A percentile compares a stretch with the other conserved stretches of the same genome.
Evolutionary conservation across 2,113 vertebrate genomes (phyloP).

Genomic region (Columba livia): DNA sequence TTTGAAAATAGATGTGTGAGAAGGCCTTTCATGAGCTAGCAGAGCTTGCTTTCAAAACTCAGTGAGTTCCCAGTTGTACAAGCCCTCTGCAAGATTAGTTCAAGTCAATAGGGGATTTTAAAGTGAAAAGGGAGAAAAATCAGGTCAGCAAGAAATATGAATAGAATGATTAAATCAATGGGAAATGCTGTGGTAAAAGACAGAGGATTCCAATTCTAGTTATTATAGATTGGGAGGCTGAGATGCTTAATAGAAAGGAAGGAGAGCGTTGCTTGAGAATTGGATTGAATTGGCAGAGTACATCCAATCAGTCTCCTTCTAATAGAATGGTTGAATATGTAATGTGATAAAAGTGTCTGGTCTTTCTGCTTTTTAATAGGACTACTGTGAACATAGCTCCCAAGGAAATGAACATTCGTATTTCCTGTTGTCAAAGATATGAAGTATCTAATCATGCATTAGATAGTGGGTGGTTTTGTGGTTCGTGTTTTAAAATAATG

Average conservation of each 20-base stretch:
- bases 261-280: not conserved
- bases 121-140: conserved; percentile 57
- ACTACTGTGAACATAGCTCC: not conserved
- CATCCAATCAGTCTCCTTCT: not conserved
- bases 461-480: not conserved
- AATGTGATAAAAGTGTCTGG: not conserved
- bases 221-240: not conserved
- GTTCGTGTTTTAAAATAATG: not conserved
- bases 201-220: conserved; percentile 47
- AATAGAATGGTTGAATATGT: not conserved
- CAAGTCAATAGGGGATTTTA: conserved; percentile 54
- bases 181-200: conserved; percentile 42
- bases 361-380: not conserved
- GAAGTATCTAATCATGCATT: not conserved
- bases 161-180: conserved; percentile 56
- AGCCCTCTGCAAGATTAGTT: conserved; percentile 50
- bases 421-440: not conserved
- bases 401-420: not conserved
- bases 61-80: not conserved
- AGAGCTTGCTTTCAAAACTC: conserved; percentile 22
- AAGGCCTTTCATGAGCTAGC: not conserved
- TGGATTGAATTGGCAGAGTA: not conserved
- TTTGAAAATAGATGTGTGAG: not conserved
- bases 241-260: conserved; percentile 19
- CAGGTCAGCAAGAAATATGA: conserved; percentile 61